Conservation (phyloP, 2,888 invertebrate genomes). For the Sesamia inferens region DNA sequence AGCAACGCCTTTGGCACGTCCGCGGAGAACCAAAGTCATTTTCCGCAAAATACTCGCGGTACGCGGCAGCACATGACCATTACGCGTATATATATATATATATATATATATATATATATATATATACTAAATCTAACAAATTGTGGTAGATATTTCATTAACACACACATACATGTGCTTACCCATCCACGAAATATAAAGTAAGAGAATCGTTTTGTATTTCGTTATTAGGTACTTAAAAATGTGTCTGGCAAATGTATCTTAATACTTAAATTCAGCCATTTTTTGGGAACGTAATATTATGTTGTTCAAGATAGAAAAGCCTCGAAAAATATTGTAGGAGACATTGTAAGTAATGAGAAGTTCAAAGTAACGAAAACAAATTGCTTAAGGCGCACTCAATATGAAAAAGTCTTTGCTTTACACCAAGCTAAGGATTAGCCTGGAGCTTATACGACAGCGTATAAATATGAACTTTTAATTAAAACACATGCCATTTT, state of each 20-base stretch:
- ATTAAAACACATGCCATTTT: constrained; percentile 47
- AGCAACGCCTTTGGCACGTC: constrained; percentile 1
- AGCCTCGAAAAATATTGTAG: constrained; percentile 37
- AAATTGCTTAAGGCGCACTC: constrained; percentile 70
- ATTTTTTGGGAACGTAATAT: constrained; percentile 34
- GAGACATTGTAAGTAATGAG: constrained; percentile 67
- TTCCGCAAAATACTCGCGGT: constrained; percentile 2
- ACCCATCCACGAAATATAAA: not conserved
- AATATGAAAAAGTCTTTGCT: constrained; percentile 67
- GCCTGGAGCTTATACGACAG: constrained; percentile 31
- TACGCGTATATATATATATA: constrained; percentile 2
- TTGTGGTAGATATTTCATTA: not conserved
- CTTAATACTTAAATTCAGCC: constrained; percentile 8
- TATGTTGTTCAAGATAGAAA: constrained; percentile 31
- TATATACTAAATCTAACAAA: not conserved
- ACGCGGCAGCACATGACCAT: constrained; percentile 7
- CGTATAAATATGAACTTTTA: constrained; percentile 46
- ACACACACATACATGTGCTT: constrained; percentile 3
- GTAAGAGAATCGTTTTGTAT: not conserved
- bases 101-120: not conserved
- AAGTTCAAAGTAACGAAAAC: constrained; percentile 70
- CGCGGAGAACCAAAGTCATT: constrained; percentile 19
- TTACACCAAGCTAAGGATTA: constrained; percentile 55
- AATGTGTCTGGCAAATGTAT: constrained; percentile 27
- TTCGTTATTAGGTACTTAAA: constrained; percentile 7